A percentile compares a stretch with the other conserved stretches of the same genome.
These are phyloP conservation scores for Pomatostomus ruficeps DNA, from an alignment of 2,113 vertebrate genomes.

Conservation along the genomic window DNA sequence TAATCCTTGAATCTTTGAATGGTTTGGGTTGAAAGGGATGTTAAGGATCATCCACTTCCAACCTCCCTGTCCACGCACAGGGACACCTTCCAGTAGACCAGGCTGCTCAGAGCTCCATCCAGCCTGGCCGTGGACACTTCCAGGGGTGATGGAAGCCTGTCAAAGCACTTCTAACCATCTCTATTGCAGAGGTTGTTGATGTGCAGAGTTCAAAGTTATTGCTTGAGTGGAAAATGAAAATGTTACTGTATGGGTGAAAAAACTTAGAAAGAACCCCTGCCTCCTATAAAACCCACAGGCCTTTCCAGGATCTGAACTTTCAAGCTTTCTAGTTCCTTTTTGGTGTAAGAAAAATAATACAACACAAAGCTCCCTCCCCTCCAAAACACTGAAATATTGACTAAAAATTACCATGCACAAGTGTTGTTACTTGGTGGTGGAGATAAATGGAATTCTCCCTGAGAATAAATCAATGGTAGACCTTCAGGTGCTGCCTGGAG, in stretches of 20 bases:
- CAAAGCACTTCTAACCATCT: not conserved
- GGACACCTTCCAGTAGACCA: not conserved
- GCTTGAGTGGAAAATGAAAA: not conserved
- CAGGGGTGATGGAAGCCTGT: not conserved
- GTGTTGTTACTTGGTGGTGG: not conserved
- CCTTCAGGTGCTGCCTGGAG: not conserved
- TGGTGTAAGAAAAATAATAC: not conserved
- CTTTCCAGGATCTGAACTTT: not conserved
- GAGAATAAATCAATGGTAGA: not conserved
- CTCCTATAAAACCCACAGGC: not conserved
- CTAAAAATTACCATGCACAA: not conserved
- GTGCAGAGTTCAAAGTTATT: not conserved
- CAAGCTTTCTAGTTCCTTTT: not conserved
- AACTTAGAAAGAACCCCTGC: not conserved
- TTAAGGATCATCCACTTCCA: not conserved
- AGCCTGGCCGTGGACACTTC: not conserved
- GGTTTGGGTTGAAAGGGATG: not conserved
- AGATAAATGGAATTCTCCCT: not conserved
- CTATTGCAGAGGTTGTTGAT: not conserved
- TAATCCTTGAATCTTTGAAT: not conserved
- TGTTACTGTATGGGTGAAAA: not conserved
- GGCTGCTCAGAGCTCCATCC: not conserved
- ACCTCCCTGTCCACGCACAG: not conserved
- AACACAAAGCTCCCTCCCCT: not conserved
- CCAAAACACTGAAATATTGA: not conserved